Evolutionary conservation across 2,888 invertebrate genomes (phyloP), one percentile per base, ranked within the genome.

Genomic region (Hipparchia sbordonii): DNA sequence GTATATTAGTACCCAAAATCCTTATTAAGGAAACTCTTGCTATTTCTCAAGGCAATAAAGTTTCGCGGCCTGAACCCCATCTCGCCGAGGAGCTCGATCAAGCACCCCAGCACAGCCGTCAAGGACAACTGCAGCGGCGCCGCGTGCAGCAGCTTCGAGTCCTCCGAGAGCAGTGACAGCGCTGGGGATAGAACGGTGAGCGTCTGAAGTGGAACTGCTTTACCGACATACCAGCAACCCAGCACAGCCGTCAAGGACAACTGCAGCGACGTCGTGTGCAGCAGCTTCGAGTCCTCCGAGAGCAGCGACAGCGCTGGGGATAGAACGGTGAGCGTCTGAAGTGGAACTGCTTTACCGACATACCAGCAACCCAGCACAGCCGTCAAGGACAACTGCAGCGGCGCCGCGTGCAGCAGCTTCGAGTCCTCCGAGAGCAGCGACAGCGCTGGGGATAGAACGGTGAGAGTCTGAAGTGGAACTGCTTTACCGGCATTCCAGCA

Each of bases 41-140:
- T 9, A 10, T 12, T 12, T 54, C 2, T 45, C 2, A 86, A 96
- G 95, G 98, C 99, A 0, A 98, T 98, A 77, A 99, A 99, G 88
- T 99, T 99, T 87, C 96, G 97, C 0, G 97, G 97, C 0, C 88
- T 97, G 56, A 97, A 96, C 84, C 95, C 95, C 0, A 93, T 96
- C 54, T 96, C 96, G 8, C 96, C 96, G 0, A 94, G 95, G 48
- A 95, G 95, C 79, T 96, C 96, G 0, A 94, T 96, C 71, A 95
- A 94, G 77, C 95, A 94, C 54, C 81, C 86, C 0, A 83, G 81
- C 73, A 4, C 48, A 2, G 76, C 74, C 10, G 63, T 82, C 72
- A 87, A 90, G 77, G 86, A 90, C 73, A 83, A 83, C 77, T 78
- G 91, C 61, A 94, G 91, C 78, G 80, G 74, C 3, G 80, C 92